A percentile compares a stretch with the other conserved stretches of the same genome.
Evolutionary conservation across 2,797 vertebrate genomes (phyloP).

Genomic region (Setipinna tenuifilis): DNA sequence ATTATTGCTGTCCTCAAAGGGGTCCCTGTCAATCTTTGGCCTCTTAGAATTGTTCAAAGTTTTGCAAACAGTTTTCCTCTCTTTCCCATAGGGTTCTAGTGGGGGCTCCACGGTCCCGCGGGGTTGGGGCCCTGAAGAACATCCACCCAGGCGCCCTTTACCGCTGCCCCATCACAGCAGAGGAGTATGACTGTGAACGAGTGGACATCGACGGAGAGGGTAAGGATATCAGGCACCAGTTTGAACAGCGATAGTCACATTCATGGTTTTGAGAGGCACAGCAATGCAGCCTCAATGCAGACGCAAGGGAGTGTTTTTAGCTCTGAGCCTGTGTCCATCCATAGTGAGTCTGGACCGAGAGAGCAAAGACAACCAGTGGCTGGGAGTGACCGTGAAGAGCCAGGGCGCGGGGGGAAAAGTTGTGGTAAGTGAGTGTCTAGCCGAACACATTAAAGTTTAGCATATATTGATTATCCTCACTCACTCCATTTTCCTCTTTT

Average conservation of each 20-base stretch:
- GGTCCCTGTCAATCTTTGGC: too few relatives aligned
- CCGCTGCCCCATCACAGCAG: constrained; percentile 86
- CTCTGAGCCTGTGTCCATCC: constrained; percentile 46
- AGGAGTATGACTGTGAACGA: constrained; percentile 85
- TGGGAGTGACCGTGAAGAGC: constrained; percentile 93
- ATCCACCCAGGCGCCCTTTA: constrained; percentile 88
- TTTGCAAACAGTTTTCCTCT: too few relatives aligned
- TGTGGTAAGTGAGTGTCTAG: constrained; percentile 78
- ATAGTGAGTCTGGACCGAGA: constrained; percentile 81
- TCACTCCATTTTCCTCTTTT: background rate
- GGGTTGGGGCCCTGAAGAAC: constrained; percentile 73
- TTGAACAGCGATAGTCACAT: background rate
- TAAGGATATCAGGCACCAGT: constrained; percentile 57
- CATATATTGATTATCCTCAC: background rate
- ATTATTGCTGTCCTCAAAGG: too few relatives aligned
- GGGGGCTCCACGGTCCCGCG: constrained; percentile 86
- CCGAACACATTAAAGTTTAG: background rate
- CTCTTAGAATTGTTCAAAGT: too few relatives aligned
- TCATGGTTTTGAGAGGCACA: background rate
- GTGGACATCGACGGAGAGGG: constrained; percentile 88
- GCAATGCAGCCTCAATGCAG: background rate
- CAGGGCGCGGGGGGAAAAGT: constrained; percentile 94
- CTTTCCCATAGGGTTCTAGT: constrained; percentile 82
- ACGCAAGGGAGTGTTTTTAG: background rate
- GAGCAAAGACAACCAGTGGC: constrained; percentile 96